These are phyloP conservation scores for Norana najaformis DNA, from an alignment of 2,888 invertebrate genomes.

Conservation along the genomic window DNA sequence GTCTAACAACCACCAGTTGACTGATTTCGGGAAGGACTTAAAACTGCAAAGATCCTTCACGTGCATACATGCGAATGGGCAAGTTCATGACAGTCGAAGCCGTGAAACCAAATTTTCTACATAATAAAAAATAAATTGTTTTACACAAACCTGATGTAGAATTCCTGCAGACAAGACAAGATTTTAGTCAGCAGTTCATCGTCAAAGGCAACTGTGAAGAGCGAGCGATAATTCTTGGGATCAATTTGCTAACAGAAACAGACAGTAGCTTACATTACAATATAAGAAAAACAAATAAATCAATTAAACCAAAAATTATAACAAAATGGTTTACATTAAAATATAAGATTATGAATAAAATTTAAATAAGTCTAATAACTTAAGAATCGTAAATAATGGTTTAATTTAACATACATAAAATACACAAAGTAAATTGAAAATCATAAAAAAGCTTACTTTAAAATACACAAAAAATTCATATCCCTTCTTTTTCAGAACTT, in stretches of 20 bases:
- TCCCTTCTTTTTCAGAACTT: background rate
- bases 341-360: too few species aligned
- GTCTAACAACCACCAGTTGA: too few species aligned
- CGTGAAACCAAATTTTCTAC: background rate
- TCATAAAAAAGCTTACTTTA: background rate
- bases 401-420: background rate
- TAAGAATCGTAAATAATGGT: background rate
- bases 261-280: background rate
- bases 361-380: too few species aligned
- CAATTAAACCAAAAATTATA: background rate
- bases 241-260: conserved; percentile 6
- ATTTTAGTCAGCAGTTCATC: conserved; percentile 23
- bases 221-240: background rate
- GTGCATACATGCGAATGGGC: background rate
- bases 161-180: background rate
- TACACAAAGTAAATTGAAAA: background rate
- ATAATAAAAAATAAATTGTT: background rate
- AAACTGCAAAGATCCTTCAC: background rate
- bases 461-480: background rate
- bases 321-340: background rate
- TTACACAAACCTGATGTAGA: background rate
- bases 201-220: conserved; percentile 17
- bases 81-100: background rate
- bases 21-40: background rate
- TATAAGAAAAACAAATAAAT: background rate